Conservation (phyloP, 2,113 vertebrate species). For the Xiphorhynchus elegans region DNA sequence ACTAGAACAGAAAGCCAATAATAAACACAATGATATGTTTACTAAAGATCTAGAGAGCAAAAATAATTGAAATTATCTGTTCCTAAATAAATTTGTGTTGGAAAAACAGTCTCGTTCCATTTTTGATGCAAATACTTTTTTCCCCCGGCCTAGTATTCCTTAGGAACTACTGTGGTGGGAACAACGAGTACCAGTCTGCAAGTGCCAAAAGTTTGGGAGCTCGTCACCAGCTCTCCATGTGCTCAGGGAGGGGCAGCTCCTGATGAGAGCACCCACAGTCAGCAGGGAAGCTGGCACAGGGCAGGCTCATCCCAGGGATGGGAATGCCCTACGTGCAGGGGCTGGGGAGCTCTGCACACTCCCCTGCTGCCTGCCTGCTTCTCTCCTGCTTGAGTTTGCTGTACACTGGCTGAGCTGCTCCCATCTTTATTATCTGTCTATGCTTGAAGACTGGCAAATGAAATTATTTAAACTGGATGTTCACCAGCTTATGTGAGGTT, state of each 20-base stretch:
- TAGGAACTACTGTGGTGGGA: background rate
- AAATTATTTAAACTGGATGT: background rate
- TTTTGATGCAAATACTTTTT: background rate
- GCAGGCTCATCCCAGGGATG: background rate
- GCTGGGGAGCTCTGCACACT: background rate
- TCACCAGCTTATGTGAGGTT: background rate
- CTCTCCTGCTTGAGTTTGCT: background rate
- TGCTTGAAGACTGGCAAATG: background rate
- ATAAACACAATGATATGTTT: slow-evolving; percentile 34
- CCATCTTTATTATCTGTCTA: background rate
- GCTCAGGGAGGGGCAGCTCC: background rate
- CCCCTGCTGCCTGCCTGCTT: background rate
- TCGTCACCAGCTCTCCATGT: background rate
- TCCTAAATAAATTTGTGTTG: background rate
- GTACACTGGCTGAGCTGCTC: background rate
- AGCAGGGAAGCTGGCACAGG: background rate
- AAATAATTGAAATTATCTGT: background rate
- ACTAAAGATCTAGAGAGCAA: background rate
- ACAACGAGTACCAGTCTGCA: background rate
- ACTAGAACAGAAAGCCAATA: slow-evolving; percentile 2
- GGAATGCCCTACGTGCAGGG: fast-evolving
- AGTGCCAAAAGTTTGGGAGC: background rate
- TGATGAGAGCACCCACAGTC: background rate
- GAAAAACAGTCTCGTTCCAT: background rate
- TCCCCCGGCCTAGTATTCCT: background rate